These are phyloP conservation scores for Polia nebulosa DNA, from an alignment of 2,888 invertebrate genomes.

Conservation along the genomic window DNA sequence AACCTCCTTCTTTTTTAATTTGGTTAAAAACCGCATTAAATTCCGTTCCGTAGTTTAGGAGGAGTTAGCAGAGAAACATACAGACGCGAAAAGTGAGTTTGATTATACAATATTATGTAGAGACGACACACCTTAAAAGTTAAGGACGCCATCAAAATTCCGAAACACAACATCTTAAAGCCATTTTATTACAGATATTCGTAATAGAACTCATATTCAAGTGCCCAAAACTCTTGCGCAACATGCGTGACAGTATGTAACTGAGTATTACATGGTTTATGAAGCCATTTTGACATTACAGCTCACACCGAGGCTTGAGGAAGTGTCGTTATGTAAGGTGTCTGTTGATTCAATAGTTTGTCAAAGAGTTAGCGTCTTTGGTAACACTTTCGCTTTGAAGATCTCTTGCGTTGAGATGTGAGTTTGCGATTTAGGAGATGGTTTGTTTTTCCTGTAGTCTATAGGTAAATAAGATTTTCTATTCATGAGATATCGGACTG, in stretches of 20 bases:
- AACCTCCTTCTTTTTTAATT: too few relatives aligned
- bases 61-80: too few relatives aligned
- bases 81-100: too few relatives aligned
- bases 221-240: constrained; percentile 35
- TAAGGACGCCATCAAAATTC: too few relatives aligned
- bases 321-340: constrained; percentile 42
- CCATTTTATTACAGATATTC: constrained; percentile 26
- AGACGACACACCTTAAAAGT: too few relatives aligned
- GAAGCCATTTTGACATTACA: constrained; percentile 43
- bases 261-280: constrained; percentile 38
- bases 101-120: too few relatives aligned
- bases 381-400: constrained; percentile 34
- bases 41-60: too few relatives aligned
- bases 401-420: constrained; percentile 5
- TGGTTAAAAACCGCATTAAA: too few relatives aligned
- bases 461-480: too few relatives aligned
- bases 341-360: constrained; percentile 48
- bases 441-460: background rate
- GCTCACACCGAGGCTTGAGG: constrained; percentile 18
- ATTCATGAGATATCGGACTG: too few relatives aligned
- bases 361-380: constrained; percentile 21
- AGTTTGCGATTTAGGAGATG: background rate
- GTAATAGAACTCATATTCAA: constrained; percentile 31
- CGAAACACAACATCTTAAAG: background rate
- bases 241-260: constrained; percentile 50